Percentiles rank a stretch among this genome's conserved stretches.
Evolutionary conservation across 2,888 invertebrate species (phyloP).

Genomic region (Belgica antarctica): DNA sequence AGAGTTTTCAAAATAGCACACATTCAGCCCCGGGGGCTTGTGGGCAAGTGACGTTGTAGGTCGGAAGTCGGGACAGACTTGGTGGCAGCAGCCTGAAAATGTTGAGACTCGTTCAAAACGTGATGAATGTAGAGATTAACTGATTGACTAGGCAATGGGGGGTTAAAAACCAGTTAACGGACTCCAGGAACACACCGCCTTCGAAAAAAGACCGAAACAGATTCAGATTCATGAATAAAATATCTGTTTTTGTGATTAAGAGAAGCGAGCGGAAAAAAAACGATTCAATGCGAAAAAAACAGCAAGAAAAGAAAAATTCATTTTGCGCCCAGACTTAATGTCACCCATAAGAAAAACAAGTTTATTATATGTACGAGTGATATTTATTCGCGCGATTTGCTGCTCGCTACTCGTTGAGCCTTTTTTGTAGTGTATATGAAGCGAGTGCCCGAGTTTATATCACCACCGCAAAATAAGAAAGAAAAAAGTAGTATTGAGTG

Average conservation of each 20-base stretch:
- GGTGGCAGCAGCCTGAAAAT: too few species aligned
- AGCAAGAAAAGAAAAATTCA: conserved; percentile 40
- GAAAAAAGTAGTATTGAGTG: not conserved
- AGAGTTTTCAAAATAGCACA: not conserved
- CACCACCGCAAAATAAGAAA: too few species aligned
- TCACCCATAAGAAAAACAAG: conserved; percentile 44
- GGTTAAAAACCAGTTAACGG: too few species aligned
- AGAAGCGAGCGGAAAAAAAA: conserved; percentile 31
- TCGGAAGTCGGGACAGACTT: too few species aligned
- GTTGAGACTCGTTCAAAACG: too few species aligned
- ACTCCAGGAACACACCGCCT: too few species aligned
- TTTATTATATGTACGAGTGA: conserved; percentile 41
- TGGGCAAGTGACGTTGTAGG: too few species aligned
- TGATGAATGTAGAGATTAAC: too few species aligned
- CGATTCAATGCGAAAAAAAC: conserved; percentile 23
- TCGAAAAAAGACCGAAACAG: too few species aligned
- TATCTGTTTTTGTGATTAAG: conserved; percentile 39
- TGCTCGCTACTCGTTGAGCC: not conserved
- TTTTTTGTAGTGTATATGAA: not conserved
- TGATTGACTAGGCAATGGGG: too few species aligned
- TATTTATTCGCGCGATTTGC: conserved; percentile 42
- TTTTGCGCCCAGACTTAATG: conserved; percentile 43
- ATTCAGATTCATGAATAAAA: conserved; percentile 37
- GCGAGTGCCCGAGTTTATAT: too few species aligned
- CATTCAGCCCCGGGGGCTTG: conserved; percentile 1